Percentiles rank a stretch among this genome's conserved stretches.
Evolutionary conservation across 1,140 invertebrate genomes (phyloP).

Genomic region (Diabrotica undecimpunctata): DNA sequence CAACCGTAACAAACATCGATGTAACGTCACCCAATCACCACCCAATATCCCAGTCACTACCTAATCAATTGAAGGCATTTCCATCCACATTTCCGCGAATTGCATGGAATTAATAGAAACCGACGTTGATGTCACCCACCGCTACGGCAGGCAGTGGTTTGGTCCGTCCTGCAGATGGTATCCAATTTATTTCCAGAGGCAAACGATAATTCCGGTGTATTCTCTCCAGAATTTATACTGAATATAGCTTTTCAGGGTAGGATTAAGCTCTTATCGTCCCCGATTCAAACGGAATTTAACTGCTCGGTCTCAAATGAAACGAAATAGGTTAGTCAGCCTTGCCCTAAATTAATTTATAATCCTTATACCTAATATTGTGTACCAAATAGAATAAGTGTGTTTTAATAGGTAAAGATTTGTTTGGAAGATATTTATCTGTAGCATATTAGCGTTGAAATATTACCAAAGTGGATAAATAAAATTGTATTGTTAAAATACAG

Average conservation of each 20-base stretch:
- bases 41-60: background rate
- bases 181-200: slow-evolving; percentile 1
- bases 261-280: background rate
- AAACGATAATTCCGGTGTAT: background rate
- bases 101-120: slow-evolving; percentile 1
- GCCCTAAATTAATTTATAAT: too few species aligned
- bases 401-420: too few species aligned
- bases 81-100: background rate
- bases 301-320: too few species aligned
- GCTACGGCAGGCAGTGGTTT: background rate
- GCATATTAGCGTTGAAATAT: too few species aligned
- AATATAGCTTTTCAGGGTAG: background rate
- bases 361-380: too few species aligned
- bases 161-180: slow-evolving; percentile 1
- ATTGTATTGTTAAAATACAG: too few species aligned
- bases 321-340: too few species aligned
- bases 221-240: background rate
- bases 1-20: too few species aligned
- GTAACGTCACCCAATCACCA: background rate
- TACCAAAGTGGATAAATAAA: too few species aligned
- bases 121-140: background rate
- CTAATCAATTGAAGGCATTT: background rate
- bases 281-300: background rate
- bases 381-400: too few species aligned
- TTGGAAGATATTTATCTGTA: too few species aligned